These are phyloP conservation scores for Microctenopoma steveboyesi DNA, from an alignment of 2,797 vertebrate genomes.

Conservation along the genomic window DNA sequence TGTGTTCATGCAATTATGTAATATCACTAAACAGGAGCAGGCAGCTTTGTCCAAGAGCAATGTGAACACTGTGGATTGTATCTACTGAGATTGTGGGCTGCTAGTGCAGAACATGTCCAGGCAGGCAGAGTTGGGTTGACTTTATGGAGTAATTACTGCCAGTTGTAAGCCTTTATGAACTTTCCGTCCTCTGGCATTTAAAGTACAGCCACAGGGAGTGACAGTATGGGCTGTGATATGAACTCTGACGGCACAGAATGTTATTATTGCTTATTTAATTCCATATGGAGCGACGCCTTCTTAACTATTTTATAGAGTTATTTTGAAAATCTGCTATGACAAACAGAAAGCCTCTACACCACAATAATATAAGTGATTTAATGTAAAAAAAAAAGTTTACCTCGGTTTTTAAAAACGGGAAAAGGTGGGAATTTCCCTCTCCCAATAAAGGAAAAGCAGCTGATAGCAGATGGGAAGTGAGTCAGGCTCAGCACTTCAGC, in stretches of 20 bases:
- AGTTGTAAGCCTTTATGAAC: slow-evolving; percentile 71
- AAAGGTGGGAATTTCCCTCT: slow-evolving; percentile 73
- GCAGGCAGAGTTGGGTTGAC: slow-evolving; percentile 67
- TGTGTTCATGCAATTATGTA: slow-evolving; percentile 46
- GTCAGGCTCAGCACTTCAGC: slow-evolving; percentile 71
- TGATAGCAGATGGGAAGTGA: slow-evolving; percentile 75
- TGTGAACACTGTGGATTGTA: slow-evolving; percentile 22
- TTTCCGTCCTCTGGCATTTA: slow-evolving; percentile 55
- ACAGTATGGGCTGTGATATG: slow-evolving; percentile 46
- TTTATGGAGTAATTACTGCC: slow-evolving; percentile 80
- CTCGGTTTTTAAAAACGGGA: slow-evolving; percentile 22
- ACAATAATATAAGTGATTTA: slow-evolving; percentile 21
- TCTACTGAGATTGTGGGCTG: slow-evolving; percentile 50
- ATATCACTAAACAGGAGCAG: slow-evolving; percentile 43
- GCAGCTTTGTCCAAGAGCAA: slow-evolving; percentile 40
- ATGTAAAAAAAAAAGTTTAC: too few species aligned
- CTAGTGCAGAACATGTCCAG: slow-evolving; percentile 64
- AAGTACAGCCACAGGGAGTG: slow-evolving; percentile 69
- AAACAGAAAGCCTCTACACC: slow-evolving; percentile 21
- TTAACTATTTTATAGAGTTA: slow-evolving; percentile 64
- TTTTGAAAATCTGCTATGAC: slow-evolving; percentile 55
- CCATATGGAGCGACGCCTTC: slow-evolving; percentile 57
- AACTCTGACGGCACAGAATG: slow-evolving; percentile 61
- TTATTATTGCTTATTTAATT: slow-evolving; percentile 69
- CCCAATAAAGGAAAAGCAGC: slow-evolving; percentile 62